Percentiles rank a stretch among this genome's conserved stretches.
phyloP scores from a whole-genome alignment of 2,113 vertebrate genomes.

The Gobius niger region DNA sequence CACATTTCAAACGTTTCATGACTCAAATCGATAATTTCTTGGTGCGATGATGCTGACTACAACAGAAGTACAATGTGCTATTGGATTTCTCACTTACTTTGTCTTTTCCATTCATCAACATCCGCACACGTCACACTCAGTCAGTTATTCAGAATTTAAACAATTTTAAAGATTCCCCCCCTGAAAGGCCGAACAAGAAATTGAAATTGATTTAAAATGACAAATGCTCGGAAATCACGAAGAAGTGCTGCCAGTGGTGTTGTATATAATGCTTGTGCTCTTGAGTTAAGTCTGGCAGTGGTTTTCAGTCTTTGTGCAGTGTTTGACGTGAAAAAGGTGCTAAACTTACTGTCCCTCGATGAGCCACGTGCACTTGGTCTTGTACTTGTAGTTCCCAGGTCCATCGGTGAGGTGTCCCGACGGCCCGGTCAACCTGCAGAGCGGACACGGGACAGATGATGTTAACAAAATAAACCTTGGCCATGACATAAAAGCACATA shows the following conservation, averaged over 20 bases:
- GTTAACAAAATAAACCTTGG: not conserved
- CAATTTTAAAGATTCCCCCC: too few relatives aligned
- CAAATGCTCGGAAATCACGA: too few relatives aligned
- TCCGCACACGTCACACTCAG: not conserved
- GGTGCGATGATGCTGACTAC: constrained; percentile 35
- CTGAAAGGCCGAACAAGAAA: too few relatives aligned
- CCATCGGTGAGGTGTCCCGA: constrained; percentile 92
- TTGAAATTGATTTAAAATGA: too few relatives aligned
- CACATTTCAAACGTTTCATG: not conserved
- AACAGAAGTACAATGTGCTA: constrained; percentile 13
- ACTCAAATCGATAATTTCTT: constrained; percentile 11
- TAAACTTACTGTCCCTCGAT: constrained; percentile 92
- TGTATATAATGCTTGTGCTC: too few relatives aligned
- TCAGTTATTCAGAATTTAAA: not conserved
- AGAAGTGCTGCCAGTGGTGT: too few relatives aligned
- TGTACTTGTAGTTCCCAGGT: constrained; percentile 97
- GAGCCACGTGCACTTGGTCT: constrained; percentile 98
- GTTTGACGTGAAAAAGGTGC: not conserved
- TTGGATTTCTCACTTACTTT: constrained; percentile 39
- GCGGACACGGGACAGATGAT: constrained; percentile 4
- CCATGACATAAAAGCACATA: not conserved
- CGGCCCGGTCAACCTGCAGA: constrained; percentile 85
- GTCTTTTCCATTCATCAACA: constrained; percentile 31
- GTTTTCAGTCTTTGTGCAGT: not conserved
- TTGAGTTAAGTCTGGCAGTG: not conserved